Evolutionary conservation across 2,113 vertebrate species (phyloP), one percentile per base, ranked within the genome.

Genomic region (Notechis scutatus): DNA sequence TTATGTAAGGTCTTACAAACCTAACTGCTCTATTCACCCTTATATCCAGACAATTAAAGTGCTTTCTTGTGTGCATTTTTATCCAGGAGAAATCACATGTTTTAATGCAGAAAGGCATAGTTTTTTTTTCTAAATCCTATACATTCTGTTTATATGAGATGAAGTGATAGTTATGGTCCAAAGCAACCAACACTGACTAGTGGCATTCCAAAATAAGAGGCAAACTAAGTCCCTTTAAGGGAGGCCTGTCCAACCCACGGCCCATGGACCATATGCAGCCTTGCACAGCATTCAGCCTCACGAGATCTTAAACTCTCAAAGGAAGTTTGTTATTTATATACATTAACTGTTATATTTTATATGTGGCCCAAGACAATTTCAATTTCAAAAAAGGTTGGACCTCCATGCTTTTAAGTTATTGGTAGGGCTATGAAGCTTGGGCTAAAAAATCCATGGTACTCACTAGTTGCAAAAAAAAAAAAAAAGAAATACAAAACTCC

Each of bases 51-150:
- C 92, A 96, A 93, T 91, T 97, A 96, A 97, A 97, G 97, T 97
- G 97, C 96, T 90, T 92, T 96, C 94, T 96, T 94, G 95, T 93
- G 96, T 96, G 96, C 96, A 96, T 96, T 85, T 96, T 94, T 95
- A 94, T 93, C 92, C 94, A 12, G 0, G 94, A 90, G 88, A 23
- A 50, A 91, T 69, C 93, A 90, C 50, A 91, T 89, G 92, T 88
- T 91, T 90, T 85, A 93, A 95, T 2, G 12, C 23, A 85, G 64
- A 23, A 54, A 89, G 93, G 94, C 88, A 92, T 91, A 88, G 92
- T 2, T 94, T 96, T 47, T 8, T 47, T 8, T 0, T 91, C 88
- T 92, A 88, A 88, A 88, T 69, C 29, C 8, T 39, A 69, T 88
- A 54, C 29, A 94, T 89, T 95, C 94, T 74, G 64, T 0, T 96